Conservation (phyloP, 2,888 invertebrate genomes). For the Tillus elongatus region DNA sequence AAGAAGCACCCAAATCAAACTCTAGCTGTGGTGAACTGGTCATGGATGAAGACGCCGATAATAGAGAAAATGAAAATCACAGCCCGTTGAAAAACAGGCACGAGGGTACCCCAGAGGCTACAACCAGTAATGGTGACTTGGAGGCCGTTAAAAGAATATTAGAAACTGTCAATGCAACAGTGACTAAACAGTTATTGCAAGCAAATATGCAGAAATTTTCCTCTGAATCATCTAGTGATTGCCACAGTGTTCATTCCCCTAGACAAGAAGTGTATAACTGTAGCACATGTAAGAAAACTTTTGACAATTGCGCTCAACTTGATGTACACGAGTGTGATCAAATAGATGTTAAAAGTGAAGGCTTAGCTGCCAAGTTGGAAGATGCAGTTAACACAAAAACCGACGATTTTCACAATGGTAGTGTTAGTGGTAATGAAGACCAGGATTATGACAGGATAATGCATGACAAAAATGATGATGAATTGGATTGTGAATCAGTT, state of each 20-base stretch:
- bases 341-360: conserved; percentile 56
- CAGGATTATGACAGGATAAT: conserved; percentile 26
- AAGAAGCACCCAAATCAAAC: conserved; percentile 42
- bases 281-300: conserved; percentile 50
- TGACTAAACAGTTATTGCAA: conserved; percentile 64
- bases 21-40: conserved; percentile 49
- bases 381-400: conserved; percentile 51
- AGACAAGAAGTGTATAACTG: conserved; percentile 44
- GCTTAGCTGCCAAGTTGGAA: conserved; percentile 68
- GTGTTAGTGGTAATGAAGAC: conserved; percentile 54
- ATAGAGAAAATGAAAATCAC: conserved; percentile 44
- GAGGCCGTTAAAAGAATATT: conserved; percentile 62
- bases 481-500: conserved; percentile 47
- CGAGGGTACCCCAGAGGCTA: conserved; percentile 31
- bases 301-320: conserved; percentile 51
- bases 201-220: conserved; percentile 59
- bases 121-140: conserved; percentile 46
- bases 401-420: conserved; percentile 47
- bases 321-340: conserved; percentile 66
- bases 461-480: conserved; percentile 46
- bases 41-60: conserved; percentile 59
- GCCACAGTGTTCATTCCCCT: conserved; percentile 38
- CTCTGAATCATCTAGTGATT: conserved; percentile 46
- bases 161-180: conserved; percentile 66
- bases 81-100: conserved; percentile 14